Conservation (phyloP, 2,888 invertebrate species). For the Drosophila limbata region DNA sequence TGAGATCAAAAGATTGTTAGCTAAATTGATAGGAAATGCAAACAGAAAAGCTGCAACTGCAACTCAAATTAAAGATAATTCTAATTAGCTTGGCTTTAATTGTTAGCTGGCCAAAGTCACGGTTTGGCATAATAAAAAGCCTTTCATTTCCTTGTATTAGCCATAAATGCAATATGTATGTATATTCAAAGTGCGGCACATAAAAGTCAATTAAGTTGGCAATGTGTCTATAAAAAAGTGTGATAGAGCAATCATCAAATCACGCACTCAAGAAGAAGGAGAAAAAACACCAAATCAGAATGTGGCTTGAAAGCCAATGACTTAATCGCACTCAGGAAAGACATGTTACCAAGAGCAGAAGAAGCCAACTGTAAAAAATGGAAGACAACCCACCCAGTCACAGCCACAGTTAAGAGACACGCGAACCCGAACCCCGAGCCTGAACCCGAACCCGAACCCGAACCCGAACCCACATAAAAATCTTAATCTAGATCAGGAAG, state of each 20-base stretch:
- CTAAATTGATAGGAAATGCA: constrained; percentile 8
- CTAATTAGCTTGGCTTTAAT: constrained; percentile 7
- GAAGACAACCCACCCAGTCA: constrained; percentile 10
- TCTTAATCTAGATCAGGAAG: constrained; percentile 84
- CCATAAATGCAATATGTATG: constrained; percentile 14
- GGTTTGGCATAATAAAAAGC: constrained; percentile 18
- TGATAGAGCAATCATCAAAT: constrained; percentile 66
- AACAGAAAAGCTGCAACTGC: constrained; percentile 8
- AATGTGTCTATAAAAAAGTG: constrained; percentile 58
- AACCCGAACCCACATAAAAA: constrained; percentile 65
- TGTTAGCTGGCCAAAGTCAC: constrained; percentile 4
- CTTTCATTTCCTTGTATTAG: constrained; percentile 29
- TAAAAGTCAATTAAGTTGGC: constrained; percentile 59
- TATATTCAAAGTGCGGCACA: constrained; percentile 36
- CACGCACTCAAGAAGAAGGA: constrained; percentile 50
- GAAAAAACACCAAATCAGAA: constrained; percentile 44
- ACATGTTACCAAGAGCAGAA: constrained; percentile 19
- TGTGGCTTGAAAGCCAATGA: constrained; percentile 53
- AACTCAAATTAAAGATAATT: constrained; percentile 4
- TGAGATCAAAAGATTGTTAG: constrained; percentile 26
- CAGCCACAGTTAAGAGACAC: constrained; percentile 22
- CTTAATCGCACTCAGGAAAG: constrained; percentile 54
- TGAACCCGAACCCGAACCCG: constrained; percentile 39
- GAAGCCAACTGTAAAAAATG: constrained; percentile 53
- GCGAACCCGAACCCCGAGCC: constrained; percentile 33